phyloP scores from a whole-genome alignment of 2,113 vertebrate genomes.

The Zosterops hypoxanthus region DNA sequence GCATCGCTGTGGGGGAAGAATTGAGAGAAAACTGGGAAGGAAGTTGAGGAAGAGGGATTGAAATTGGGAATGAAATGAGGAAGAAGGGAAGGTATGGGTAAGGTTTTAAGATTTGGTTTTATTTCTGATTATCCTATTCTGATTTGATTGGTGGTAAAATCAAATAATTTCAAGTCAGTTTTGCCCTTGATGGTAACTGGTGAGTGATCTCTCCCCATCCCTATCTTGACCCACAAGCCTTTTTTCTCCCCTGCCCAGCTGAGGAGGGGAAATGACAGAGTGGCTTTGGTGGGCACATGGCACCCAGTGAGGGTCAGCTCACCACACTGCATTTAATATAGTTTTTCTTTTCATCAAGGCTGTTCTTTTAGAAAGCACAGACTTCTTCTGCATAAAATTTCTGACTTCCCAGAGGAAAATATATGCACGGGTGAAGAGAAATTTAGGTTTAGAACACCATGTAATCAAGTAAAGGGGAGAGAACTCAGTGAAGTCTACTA shows the following conservation, averaged over 20 bases:
- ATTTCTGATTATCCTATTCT: not conserved
- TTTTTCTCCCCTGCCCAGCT: not conserved
- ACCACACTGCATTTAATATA: not conserved
- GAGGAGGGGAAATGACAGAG: not conserved
- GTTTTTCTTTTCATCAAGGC: not conserved
- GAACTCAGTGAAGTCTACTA: not conserved
- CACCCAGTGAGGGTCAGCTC: not conserved
- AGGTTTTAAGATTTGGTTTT: not conserved
- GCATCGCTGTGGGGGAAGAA: fast-evolving
- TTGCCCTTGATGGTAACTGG: not conserved
- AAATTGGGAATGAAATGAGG: too few relatives aligned
- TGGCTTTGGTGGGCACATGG: not conserved
- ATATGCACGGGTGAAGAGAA: not conserved
- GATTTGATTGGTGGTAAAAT: not conserved
- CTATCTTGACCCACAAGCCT: not conserved
- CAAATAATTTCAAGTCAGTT: not conserved
- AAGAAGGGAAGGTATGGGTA: too few relatives aligned
- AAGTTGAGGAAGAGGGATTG: not conserved
- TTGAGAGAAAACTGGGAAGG: not conserved
- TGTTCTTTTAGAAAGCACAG: not conserved
- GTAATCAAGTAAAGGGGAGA: not conserved
- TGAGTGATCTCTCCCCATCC: not conserved
- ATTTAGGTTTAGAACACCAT: not conserved
- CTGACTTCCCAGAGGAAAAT: not conserved
- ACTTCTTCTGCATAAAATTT: not conserved